phyloP scores from a whole-genome alignment of 2,113 vertebrate species.

The Eulacestoma nigropectus region DNA sequence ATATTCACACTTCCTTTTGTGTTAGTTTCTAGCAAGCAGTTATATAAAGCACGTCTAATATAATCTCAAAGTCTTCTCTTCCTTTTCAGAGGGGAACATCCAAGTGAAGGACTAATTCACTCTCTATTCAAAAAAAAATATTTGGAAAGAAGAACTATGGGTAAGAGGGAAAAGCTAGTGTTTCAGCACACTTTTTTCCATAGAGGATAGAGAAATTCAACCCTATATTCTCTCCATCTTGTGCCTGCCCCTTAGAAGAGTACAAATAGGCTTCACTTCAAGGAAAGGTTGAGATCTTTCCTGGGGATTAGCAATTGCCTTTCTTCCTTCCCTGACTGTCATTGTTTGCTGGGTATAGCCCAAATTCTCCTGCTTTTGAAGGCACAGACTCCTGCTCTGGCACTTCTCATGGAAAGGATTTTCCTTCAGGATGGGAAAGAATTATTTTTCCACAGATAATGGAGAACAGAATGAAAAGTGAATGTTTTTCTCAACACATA shows the following conservation, averaged over 20 bases:
- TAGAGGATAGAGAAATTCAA: background rate
- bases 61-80: background rate
- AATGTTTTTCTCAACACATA: background rate
- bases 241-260: background rate
- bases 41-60: background rate
- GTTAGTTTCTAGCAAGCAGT: conserved; percentile 15
- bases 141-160: background rate
- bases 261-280: background rate
- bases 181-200: background rate
- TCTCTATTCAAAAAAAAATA: background rate
- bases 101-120: background rate
- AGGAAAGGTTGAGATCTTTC: background rate
- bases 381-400: background rate
- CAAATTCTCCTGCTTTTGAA: background rate
- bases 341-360: background rate
- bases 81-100: background rate
- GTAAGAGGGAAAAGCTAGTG: background rate
- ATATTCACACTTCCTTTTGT: conserved; percentile 31
- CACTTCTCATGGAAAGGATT: background rate
- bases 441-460: background rate
- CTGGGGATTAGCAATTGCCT: background rate
- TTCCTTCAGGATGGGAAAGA: background rate
- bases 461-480: background rate
- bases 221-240: background rate
- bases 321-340: background rate